A percentile compares a stretch with the other conserved stretches of the same genome.
Evolutionary conservation across 2,113 vertebrate species (phyloP).

Genomic region (Tauraco erythrolophus): DNA sequence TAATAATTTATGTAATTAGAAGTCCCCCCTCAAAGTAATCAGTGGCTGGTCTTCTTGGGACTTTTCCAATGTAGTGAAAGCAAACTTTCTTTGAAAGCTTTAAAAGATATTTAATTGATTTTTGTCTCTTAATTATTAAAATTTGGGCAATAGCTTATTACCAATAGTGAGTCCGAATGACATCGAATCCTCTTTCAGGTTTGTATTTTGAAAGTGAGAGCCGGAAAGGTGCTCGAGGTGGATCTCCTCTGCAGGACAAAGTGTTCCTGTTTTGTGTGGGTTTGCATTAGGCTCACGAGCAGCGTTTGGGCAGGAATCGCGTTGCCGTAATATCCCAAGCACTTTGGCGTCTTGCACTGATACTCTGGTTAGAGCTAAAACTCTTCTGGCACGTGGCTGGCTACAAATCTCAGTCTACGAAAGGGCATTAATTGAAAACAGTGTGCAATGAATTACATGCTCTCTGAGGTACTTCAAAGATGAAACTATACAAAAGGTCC

Average conservation of each 20-base stretch:
- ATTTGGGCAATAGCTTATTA: background rate
- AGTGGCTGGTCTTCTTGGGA: background rate
- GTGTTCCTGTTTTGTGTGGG: background rate
- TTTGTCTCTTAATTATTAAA: background rate
- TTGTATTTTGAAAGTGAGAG: background rate
- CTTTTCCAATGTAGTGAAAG: background rate
- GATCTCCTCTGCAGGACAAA: conserved; percentile 11
- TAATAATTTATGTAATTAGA: background rate
- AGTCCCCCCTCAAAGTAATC: background rate
- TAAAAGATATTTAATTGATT: background rate
- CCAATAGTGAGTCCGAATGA: background rate
- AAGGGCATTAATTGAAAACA: conserved; percentile 63
- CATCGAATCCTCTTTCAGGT: background rate
- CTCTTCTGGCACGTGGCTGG: conserved; percentile 42
- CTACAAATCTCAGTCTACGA: background rate
- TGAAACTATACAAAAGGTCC: conserved; percentile 37
- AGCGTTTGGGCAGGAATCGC: background rate
- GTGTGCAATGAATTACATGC: conserved; percentile 59
- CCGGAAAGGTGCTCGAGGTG: background rate
- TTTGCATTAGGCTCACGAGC: background rate
- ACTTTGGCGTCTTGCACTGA: conserved; percentile 67
- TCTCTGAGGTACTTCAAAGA: conserved; percentile 65
- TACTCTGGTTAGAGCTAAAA: conserved; percentile 38
- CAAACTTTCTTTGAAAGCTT: background rate
- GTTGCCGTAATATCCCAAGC: conserved; percentile 31